Conservation (phyloP, 2,113 vertebrate species). For the Galbula dea region DNA sequence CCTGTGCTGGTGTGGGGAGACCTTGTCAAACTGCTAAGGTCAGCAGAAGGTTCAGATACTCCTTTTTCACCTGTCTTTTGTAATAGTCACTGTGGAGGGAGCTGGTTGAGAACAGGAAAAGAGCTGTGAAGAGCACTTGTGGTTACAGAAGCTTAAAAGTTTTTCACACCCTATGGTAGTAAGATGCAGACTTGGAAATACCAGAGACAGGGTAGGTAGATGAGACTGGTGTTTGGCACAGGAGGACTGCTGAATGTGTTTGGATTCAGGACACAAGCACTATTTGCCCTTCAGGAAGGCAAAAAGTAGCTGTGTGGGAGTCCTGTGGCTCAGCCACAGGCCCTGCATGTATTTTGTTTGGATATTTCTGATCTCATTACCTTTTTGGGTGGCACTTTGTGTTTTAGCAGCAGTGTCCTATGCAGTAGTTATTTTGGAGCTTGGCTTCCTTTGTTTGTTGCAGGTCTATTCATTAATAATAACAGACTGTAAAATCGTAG, state of each 20-base stretch:
- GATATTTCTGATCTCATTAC: slow-evolving; percentile 17
- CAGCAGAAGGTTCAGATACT: neutral
- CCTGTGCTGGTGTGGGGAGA: neutral
- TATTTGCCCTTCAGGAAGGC: neutral
- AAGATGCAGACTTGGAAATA: neutral
- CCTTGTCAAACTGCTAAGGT: neutral
- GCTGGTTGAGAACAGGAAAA: neutral
- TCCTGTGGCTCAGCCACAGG: neutral
- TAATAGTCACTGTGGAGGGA: neutral
- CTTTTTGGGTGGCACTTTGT: neutral
- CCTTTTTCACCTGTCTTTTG: neutral
- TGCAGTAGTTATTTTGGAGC: slow-evolving; percentile 3
- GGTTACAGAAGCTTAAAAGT: neutral
- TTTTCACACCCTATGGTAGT: neutral
- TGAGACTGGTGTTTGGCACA: neutral
- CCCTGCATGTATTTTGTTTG: neutral
- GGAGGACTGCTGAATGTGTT: neutral
- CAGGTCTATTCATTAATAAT: neutral
- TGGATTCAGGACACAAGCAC: neutral
- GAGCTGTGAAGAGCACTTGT: neutral
- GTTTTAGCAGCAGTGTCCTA: neutral
- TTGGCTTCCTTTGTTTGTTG: slow-evolving; percentile 4
- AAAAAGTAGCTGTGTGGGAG: neutral
- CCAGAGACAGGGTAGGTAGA: too few relatives aligned
- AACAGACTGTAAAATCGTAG: neutral